These are phyloP conservation scores for Xanthorhoe designata DNA, from an alignment of 2,888 invertebrate species.

Conservation along the genomic window DNA sequence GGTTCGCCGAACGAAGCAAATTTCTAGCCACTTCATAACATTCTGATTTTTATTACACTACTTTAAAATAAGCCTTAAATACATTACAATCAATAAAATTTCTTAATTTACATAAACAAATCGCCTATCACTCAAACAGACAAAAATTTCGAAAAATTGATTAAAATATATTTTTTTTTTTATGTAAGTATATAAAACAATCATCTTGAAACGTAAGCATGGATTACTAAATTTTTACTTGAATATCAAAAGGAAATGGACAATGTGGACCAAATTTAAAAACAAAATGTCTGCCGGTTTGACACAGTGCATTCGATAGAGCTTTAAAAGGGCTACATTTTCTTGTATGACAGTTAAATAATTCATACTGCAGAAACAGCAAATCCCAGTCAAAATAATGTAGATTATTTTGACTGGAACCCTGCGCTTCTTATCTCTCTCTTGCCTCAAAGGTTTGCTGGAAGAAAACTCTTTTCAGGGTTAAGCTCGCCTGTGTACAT, in stretches of 20 bases:
- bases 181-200: slow-evolving; percentile 11
- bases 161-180: slow-evolving; percentile 8
- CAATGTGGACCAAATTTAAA: too few relatives aligned
- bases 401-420: too few relatives aligned
- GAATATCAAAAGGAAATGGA: slow-evolving; percentile 52
- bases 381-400: too few relatives aligned
- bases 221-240: slow-evolving; percentile 67
- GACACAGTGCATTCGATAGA: too few relatives aligned
- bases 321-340: too few relatives aligned
- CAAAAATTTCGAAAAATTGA: slow-evolving; percentile 22
- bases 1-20: background rate
- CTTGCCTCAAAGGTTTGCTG: too few relatives aligned
- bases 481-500: too few relatives aligned
- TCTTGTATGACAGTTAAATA: slow-evolving; percentile 34
- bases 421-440: too few relatives aligned
- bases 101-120: slow-evolving; percentile 35
- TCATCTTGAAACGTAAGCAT: slow-evolving; percentile 34
- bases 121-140: slow-evolving; percentile 52
- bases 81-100: slow-evolving; percentile 40
- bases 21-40: slow-evolving; percentile 8
- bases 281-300: too few relatives aligned
- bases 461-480: too few relatives aligned
- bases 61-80: slow-evolving; percentile 27
- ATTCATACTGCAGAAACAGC: too few relatives aligned
- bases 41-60: slow-evolving; percentile 17